These are phyloP conservation scores for Uloborus plumipes DNA, from an alignment of 2,888 invertebrate genomes.

Conservation along the genomic window DNA sequence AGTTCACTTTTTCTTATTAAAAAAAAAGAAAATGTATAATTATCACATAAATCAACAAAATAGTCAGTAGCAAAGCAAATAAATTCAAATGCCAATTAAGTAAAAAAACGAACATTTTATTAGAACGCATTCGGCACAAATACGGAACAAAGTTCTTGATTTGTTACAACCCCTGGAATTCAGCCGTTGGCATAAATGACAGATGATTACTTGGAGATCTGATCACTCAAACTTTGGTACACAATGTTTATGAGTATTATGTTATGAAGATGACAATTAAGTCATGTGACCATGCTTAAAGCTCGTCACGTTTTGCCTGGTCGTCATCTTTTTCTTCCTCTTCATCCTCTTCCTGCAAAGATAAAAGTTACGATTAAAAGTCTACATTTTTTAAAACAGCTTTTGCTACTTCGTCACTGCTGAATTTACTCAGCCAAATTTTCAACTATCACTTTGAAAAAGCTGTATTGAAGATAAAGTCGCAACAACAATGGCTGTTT, in stretches of 20 bases:
- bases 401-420: too few relatives aligned
- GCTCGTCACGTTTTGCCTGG: slow-evolving; percentile 65
- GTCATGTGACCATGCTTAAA: slow-evolving; percentile 57
- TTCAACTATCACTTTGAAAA: too few relatives aligned
- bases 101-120: slow-evolving; percentile 36
- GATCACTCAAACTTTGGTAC: slow-evolving; percentile 55
- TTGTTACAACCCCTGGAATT: slow-evolving; percentile 61
- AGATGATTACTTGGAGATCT: slow-evolving; percentile 30
- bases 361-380: background rate
- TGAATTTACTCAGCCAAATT: too few relatives aligned
- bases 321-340: slow-evolving; percentile 66
- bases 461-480: too few relatives aligned
- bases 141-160: slow-evolving; percentile 37
- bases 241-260: slow-evolving; percentile 46
- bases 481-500: too few relatives aligned
- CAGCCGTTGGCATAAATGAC: slow-evolving; percentile 61
- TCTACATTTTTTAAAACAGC: background rate
- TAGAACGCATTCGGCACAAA: slow-evolving; percentile 37
- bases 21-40: too few relatives aligned
- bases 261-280: slow-evolving; percentile 37
- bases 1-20: too few relatives aligned
- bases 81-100: background rate
- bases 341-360: slow-evolving; percentile 65
- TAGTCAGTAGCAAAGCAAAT: background rate
- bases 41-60: too few relatives aligned